phyloP scores from a whole-genome alignment of 2,888 invertebrate genomes.

The Pristionchus maxplancki region DNA sequence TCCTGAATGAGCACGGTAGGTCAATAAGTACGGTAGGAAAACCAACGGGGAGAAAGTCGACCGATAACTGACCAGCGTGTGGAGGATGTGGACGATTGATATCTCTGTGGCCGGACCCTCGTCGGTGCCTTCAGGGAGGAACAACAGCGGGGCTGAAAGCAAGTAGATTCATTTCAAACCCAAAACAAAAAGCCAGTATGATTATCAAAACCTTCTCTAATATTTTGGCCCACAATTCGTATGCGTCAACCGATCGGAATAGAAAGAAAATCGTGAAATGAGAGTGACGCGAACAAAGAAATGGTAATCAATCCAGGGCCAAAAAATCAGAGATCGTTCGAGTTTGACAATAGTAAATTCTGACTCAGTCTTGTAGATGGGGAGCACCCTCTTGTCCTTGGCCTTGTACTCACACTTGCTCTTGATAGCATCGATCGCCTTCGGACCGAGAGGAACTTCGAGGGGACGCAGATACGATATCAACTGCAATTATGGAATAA shows the following conservation, averaged over 20 bases:
- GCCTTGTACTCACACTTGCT: neutral
- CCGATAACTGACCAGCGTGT: constrained; percentile 22
- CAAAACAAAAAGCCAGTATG: neutral
- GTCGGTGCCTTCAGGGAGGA: neutral
- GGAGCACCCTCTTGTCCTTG: neutral
- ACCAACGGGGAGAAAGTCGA: too few relatives aligned
- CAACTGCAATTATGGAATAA: too few relatives aligned
- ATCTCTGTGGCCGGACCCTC: neutral
- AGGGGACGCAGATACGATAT: neutral
- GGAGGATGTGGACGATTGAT: neutral
- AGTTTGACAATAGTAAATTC: neutral
- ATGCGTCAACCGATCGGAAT: too few relatives aligned
- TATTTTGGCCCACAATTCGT: too few relatives aligned
- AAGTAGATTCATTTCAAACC: neutral
- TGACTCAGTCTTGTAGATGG: constrained; percentile 1
- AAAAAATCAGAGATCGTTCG: too few relatives aligned
- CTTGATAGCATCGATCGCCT: neutral
- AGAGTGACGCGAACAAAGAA: too few relatives aligned
- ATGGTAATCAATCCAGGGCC: too few relatives aligned
- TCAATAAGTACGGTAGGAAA: neutral
- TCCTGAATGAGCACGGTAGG: constrained; percentile 11
- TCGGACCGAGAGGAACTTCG: neutral
- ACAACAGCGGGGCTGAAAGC: neutral
- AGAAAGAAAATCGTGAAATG: too few relatives aligned
- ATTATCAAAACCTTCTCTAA: too few relatives aligned